Evolutionary conservation across 2,113 vertebrate species (phyloP), one percentile per base, ranked within the genome.

Genomic region (Leptobrachium leishanense): DNA sequence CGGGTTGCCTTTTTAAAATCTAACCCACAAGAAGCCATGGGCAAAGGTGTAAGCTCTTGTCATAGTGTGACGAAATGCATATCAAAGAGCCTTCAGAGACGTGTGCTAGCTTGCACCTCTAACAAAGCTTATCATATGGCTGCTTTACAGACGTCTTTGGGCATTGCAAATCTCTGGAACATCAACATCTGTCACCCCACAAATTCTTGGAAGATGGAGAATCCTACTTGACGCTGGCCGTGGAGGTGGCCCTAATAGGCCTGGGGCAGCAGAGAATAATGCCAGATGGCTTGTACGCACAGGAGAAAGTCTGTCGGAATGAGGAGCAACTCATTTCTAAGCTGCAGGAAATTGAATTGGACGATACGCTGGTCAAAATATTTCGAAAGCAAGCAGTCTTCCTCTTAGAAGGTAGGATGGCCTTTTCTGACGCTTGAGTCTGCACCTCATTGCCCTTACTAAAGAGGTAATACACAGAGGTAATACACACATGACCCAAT

Each of bases 261-360:
- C 83, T 98, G 78, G 97, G 95, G n/a, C 97, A 99, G 90, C 97
- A 99, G 82, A 90, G 97, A 69, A 90, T 93, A 89, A 99, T 99
- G 97, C 96, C 97, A 0, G 96, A 98, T 68, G 96, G 97, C 81
- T 93, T 98, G 13, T 98, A 98, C 76, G 95, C 96, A 82, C 97
- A 98, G 89, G 97, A 98, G 92, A 98, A 98, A 77, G 94, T 97
- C 84, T 97, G 96, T 88, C 95, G 95, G 82, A 95, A 97, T 66
- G 97, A 98, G 86, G 97, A 98, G 84, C 96, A 97, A 83, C 94
- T 98, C 74, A 90, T 98, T 89, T 95, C 94, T 86, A 96, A 92
- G 84, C 95, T 98, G 59, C 96, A 96, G 84, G 96, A 98, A 89
- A 91, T 97, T 66, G 91, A 95, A 78, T 85, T 97, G 82, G 94